Conservation (phyloP, 2,888 invertebrate genomes). For the Phengaris arion region DNA sequence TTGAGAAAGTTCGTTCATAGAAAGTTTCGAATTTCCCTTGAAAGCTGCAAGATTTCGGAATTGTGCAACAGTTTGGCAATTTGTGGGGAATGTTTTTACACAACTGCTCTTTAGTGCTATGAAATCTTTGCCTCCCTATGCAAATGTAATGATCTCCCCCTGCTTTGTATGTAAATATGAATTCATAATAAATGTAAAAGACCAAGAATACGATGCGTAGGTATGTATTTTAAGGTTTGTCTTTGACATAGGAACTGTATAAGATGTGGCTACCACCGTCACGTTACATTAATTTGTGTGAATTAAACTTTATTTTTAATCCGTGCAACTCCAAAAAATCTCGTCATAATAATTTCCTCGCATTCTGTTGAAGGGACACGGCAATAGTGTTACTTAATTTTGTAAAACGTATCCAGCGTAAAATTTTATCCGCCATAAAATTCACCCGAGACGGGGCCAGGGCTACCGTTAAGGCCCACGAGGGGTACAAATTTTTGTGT, state of each 20-base stretch:
- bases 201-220: not conserved
- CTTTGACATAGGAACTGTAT: too few relatives aligned
- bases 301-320: not conserved
- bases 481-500: slow-evolving; percentile 13
- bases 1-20: slow-evolving; percentile 29
- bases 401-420: slow-evolving; percentile 66
- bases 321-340: slow-evolving; percentile 29
- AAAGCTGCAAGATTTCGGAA: slow-evolving; percentile 28
- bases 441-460: slow-evolving; percentile 50
- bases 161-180: not conserved
- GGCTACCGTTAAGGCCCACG: slow-evolving; percentile 53
- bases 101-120: not conserved
- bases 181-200: not conserved
- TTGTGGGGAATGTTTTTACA: slow-evolving; percentile 26
- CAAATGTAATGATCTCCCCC: slow-evolving; percentile 13
- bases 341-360: slow-evolving; percentile 43
- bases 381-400: slow-evolving; percentile 59
- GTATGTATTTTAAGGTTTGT: too few relatives aligned
- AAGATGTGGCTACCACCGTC: not conserved
- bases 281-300: too few relatives aligned
- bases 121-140: slow-evolving; percentile 3
- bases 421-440: slow-evolving; percentile 56
- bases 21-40: slow-evolving; percentile 25
- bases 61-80: slow-evolving; percentile 29
- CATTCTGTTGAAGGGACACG: slow-evolving; percentile 44